phyloP scores from a whole-genome alignment of 1,140 invertebrate genomes.

The Platyura marginata region DNA sequence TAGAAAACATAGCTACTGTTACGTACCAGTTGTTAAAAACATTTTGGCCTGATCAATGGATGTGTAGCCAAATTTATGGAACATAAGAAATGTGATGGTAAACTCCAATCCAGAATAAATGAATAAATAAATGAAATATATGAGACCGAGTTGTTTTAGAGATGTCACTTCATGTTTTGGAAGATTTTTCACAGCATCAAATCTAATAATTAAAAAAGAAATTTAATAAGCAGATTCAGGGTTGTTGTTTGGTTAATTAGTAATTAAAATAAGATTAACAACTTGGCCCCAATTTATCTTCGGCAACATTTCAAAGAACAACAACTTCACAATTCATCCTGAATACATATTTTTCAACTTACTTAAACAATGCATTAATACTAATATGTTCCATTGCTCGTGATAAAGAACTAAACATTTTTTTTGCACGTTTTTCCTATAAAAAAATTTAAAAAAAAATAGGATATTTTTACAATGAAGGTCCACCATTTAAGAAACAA shows the following conservation, averaged over 20 bases:
- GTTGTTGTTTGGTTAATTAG: neutral
- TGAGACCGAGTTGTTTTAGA: conserved; percentile 55
- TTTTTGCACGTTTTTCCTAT: conserved; percentile 47
- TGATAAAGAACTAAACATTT: conserved; percentile 40
- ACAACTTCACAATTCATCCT: no score
- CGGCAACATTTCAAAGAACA: no score
- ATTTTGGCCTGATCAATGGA: conserved; percentile 96
- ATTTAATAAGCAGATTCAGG: neutral
- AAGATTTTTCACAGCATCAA: conserved; percentile 39
- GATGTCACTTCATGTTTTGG: conserved; percentile 34
- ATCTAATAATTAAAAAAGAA: conserved; percentile 28
- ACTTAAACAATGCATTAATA: conserved; percentile 14
- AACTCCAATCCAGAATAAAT: conserved; percentile 96
- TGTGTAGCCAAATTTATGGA: conserved; percentile 78
- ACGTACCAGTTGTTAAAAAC: conserved; percentile 87
- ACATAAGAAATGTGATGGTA: conserved; percentile 91
- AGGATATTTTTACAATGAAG: neutral
- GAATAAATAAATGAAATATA: conserved; percentile 93
- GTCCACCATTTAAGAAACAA: conserved; percentile 2
- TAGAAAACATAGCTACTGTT: no score
- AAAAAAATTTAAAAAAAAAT: conserved; percentile 21
- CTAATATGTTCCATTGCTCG: conserved; percentile 43
- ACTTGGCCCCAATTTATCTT: no score
- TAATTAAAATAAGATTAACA: no score
- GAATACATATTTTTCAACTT: no score